phyloP scores from a whole-genome alignment of 2,113 vertebrate genomes.

The Heptranchias perlo region DNA sequence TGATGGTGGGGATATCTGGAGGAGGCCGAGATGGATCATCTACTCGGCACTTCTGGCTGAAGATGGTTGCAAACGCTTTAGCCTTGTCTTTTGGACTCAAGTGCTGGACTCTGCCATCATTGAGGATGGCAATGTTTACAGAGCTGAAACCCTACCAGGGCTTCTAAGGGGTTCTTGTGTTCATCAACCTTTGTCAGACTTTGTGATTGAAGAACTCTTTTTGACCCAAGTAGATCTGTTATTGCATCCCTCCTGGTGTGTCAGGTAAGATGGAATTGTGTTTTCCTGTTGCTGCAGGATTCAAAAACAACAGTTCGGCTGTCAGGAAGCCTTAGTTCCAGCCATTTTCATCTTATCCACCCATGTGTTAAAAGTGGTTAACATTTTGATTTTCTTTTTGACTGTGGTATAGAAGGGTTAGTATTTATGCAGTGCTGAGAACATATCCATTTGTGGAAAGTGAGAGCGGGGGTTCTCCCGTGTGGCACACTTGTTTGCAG shows the following conservation, averaged over 20 bases:
- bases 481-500: not conserved
- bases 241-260: not conserved
- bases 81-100: too few species aligned
- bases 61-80: too few species aligned
- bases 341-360: not conserved
- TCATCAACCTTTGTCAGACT: not conserved
- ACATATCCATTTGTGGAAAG: not conserved
- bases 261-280: not conserved
- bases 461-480: not conserved
- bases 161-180: not conserved
- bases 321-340: not conserved
- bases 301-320: not conserved
- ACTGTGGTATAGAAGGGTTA: too few species aligned
- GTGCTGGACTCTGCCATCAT: too few species aligned
- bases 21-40: too few species aligned
- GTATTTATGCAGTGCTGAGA: not conserved
- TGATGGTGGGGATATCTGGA: too few species aligned
- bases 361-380: not conserved
- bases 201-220: not conserved
- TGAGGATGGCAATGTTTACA: too few species aligned
- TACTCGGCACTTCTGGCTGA: too few species aligned
- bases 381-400: not conserved
- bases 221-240: not conserved
- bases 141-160: not conserved
- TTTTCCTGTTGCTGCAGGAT: not conserved